Base-by-base conservation (phyloP, 2,797 vertebrate species). In the Hapalemur alaotrensis region DNA sequence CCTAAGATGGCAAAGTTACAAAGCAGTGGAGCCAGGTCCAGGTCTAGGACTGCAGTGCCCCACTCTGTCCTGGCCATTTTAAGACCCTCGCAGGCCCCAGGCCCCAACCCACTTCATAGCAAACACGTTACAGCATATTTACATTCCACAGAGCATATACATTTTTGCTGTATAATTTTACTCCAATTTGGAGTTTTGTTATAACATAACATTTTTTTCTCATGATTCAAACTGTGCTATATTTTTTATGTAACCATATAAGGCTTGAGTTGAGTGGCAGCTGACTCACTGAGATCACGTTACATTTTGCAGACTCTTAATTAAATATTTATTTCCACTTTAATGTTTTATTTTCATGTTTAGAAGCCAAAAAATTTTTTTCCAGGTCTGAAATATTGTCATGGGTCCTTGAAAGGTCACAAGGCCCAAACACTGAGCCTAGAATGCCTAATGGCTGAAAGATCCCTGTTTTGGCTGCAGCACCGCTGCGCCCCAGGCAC, bases 291-390 rank as follows among this genome's bases (percentile, higher is more conserved):
- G 17, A 73, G 57, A 93, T 76, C 82, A 35, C 0, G 0, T 89
- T 86, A 90, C 75, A 73, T 76, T 61, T 87, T n/a, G 32, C 78
- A 93, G 86, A 83, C 73, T 69, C 88, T 81, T 95, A 90, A 91
- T 97, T 83, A 95, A 91, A 82, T 87, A 86, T 89, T 95, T 96
- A 95, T 85, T 94, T 95, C 88, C 80, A 63, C 59, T 72, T 92
- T 20, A 67, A 23, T 67, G 52, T 73, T 93, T 75, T 93, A 92
- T 93, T 50, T 96, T 80, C 46, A 76, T 38, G 13, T 76, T 80
- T 83, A 84, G 79, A 15, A 76, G 17, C 69, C 69, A 72, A 67
- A 17, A 43, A 11, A 7, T 73, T 92, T 59, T 83, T 65, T 84
- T 63, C 43, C 70, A 14, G 8, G 15, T 57, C 75, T 81, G 48